Base-by-base conservation (phyloP, 2,888 invertebrate species). In the Sarcophaga subvicina region DNA sequence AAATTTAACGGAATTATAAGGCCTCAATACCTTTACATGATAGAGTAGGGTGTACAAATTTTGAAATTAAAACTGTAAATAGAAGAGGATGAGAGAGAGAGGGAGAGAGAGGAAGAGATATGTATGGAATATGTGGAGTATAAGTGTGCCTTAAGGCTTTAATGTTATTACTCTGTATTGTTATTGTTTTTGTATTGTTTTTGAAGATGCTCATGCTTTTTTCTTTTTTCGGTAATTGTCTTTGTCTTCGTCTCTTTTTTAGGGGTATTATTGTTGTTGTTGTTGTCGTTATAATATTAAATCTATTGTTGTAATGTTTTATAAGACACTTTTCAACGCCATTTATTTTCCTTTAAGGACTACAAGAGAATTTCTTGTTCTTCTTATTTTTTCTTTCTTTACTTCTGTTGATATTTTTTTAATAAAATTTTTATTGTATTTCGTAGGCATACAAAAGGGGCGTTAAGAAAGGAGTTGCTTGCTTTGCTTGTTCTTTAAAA, bases 101-200 rank as follows among this genome's bases (percentile, higher is more conserved):
- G 45, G 45, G 5, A 20, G 6, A 63, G 47, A 37, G 37, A 62
- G 3, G 17, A 10, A 62, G 62, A n/a, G 62, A 62, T n/a, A 6
- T 25, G 4, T 0, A n/a, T 60, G 71, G 20, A 37, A 37, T 37
- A 2, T 37, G 37, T 37, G 37, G 17, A 37, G 71, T 62, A 47
- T 37, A 78, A 85, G 62, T 77, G 37, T 80, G 83, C 83, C 76
- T 76, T 69, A 77, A 25, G 86, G 86, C 86, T 77, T 71, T 76
- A 83, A 80, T 70, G 83, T 86, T 83, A 80, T 83, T 69, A 86
- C 54, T 76, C 72, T 76, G 77, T 73, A 75, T 64, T 47, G 0
- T 47, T 69, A 73, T 59, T 63, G 63, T 62, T 12, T 37, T 66
- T 75, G 47, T 75, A 22, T 72, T 80, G 60, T 70, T 76, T 54